Evolutionary conservation across 1,140 invertebrate species (phyloP).

Genomic region (Papilio helenus): DNA sequence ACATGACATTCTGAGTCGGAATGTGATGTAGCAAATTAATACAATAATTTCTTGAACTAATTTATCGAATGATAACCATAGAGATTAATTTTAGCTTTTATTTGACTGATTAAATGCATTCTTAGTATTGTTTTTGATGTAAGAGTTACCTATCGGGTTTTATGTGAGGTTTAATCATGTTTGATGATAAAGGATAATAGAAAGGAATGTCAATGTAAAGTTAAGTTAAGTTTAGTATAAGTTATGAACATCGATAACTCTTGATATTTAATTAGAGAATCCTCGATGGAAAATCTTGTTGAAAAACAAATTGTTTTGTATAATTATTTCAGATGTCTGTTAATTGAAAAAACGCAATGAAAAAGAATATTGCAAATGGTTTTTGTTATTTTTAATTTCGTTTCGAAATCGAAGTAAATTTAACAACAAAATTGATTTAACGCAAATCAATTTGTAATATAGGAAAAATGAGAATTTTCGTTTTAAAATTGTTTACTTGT

Average conservation of each 20-base stretch:
- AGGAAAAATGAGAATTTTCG: neutral
- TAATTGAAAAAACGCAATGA: too few relatives aligned
- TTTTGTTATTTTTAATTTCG: too few relatives aligned
- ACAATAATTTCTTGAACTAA: constrained; percentile 24
- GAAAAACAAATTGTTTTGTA: too few relatives aligned
- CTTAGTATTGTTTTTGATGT: neutral
- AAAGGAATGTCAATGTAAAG: neutral
- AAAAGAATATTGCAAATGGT: too few relatives aligned
- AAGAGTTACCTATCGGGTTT: neutral
- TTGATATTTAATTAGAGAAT: too few relatives aligned
- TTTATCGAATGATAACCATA: constrained; percentile 11
- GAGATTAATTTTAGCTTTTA: constrained; percentile 18
- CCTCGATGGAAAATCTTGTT: too few relatives aligned
- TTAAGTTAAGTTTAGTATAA: neutral
- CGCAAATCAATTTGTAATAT: constrained; percentile 7
- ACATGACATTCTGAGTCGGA: neutral
- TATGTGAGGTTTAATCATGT: neutral
- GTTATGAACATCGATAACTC: too few relatives aligned
- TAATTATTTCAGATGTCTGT: too few relatives aligned
- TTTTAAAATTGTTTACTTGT: neutral
- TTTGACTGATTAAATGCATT: neutral
- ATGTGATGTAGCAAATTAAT: constrained; percentile 26
- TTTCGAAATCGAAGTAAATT: neutral
- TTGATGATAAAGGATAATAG: neutral
- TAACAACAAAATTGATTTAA: neutral